A percentile compares a stretch with the other conserved stretches of the same genome.
phyloP scores from a whole-genome alignment of 2,888 invertebrate species.

The Phalera bucephala region DNA sequence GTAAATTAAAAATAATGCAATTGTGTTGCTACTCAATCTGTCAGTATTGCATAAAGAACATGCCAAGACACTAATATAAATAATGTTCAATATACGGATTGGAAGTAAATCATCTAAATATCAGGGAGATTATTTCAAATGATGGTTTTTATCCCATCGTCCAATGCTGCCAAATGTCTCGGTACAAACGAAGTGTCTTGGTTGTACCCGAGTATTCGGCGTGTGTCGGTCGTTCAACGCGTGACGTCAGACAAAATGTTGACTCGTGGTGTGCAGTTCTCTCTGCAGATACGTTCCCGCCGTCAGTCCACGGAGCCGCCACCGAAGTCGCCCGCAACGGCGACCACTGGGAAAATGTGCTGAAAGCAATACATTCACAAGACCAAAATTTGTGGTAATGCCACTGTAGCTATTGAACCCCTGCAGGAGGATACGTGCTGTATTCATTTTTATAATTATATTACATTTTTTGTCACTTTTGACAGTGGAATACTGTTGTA shows the following conservation, averaged over 20 bases:
- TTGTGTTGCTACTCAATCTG: no score
- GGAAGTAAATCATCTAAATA: slow-evolving; percentile 10
- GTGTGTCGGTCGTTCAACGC: slow-evolving; percentile 11
- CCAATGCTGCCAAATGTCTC: not conserved
- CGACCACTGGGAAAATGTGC: slow-evolving; percentile 86
- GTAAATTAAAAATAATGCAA: no score
- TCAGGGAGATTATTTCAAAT: slow-evolving; percentile 9
- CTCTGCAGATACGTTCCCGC: slow-evolving; percentile 78
- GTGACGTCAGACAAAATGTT: slow-evolving; percentile 59
- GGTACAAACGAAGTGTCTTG: slow-evolving; percentile 6
- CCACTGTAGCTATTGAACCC: slow-evolving; percentile 61
- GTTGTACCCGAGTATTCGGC: slow-evolving; percentile 8
- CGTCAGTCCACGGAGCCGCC: slow-evolving; percentile 77
- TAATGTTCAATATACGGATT: no score
- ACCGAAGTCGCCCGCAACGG: slow-evolving; percentile 85
- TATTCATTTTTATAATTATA: slow-evolving; percentile 69
- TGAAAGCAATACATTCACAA: slow-evolving; percentile 81
- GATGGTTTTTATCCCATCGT: not conserved
- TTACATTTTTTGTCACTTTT: slow-evolving; percentile 25
- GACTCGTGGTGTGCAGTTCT: slow-evolving; percentile 82
- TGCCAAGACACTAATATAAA: no score
- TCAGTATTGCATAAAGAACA: no score
- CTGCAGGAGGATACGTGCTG: slow-evolving; percentile 72
- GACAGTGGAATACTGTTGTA: slow-evolving; percentile 24
- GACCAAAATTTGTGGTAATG: slow-evolving; percentile 82